A percentile compares a stretch with the other conserved stretches of the same genome.
phyloP scores from a whole-genome alignment of 1,140 invertebrate genomes.

The Cryptotermes secundus region DNA sequence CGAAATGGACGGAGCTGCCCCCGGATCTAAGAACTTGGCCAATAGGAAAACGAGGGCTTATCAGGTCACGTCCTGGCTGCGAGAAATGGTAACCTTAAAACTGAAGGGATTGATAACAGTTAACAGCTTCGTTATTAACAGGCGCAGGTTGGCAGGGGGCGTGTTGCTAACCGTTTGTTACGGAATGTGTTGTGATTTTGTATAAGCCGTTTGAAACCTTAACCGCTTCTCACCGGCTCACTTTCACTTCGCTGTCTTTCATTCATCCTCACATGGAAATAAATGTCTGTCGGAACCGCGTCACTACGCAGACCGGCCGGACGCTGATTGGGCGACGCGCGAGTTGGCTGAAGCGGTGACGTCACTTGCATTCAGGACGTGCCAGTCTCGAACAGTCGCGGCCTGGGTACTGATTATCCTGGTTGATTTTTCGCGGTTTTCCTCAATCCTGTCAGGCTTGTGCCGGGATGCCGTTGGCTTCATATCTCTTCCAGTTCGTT shows the following conservation, averaged over 20 bases:
- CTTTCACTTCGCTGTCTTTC: slow-evolving; percentile 2
- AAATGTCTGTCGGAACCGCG: background rate
- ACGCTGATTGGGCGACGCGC: too few species aligned
- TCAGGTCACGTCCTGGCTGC: background rate
- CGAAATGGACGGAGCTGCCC: too few species aligned
- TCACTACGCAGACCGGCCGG: background rate
- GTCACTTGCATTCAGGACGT: too few species aligned
- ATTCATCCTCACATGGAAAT: background rate
- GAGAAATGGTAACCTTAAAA: background rate
- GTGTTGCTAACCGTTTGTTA: background rate
- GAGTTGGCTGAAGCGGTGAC: too few species aligned
- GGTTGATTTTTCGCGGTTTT: too few species aligned
- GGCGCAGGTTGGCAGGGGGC: background rate
- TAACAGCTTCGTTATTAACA: background rate
- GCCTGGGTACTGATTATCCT: too few species aligned
- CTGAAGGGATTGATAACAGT: background rate
- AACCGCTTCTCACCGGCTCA: background rate
- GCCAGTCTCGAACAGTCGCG: too few species aligned
- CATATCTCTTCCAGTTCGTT: too few species aligned
- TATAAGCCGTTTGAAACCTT: background rate
- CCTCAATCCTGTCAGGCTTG: too few species aligned
- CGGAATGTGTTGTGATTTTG: background rate
- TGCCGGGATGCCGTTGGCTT: too few species aligned
- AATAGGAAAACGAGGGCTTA: too few species aligned
- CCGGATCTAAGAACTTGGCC: too few species aligned